Evolutionary conservation across 2,797 vertebrate species (phyloP), one percentile per base, ranked within the genome.

Genomic region (Halcyon leucocephala): DNA sequence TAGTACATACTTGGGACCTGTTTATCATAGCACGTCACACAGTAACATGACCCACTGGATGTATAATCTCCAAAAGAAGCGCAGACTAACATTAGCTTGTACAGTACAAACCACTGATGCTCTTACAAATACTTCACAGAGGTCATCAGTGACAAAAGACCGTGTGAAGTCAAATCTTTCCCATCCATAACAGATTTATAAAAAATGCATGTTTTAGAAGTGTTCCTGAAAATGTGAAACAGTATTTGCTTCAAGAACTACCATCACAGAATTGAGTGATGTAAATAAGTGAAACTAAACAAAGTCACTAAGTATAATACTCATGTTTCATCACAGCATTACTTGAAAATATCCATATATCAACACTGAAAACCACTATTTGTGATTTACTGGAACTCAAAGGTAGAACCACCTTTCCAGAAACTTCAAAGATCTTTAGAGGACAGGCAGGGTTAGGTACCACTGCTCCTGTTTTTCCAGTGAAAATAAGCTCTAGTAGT

Each of bases 81-180:
- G 22, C 25, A 72, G 51, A 18, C 14, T 29, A 72, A 37, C 0
- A 0, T 4, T 1, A n/a, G 20, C 37, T 79, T 72, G 19, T 29
- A 57, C 22, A 54, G 60, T 17, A 39, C 54, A 77, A 82, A 51
- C 12, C 44, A 39, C n/a, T 69, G 19, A 8, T 3, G 35, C 22
- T 37, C 49, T 4, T 7, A 64, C 0, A 2, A 55, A 5, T 10
- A 0, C 1, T 58, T n/a, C 52, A 62, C 54, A 67, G 37, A 90
- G 37, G 19, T 21, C 74, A 92, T 22, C n/a, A 26, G 41, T 7
- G 57, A 78, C 89, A 74, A 57, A 72, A 77, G 29, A 55, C 14
- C 35, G 7, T 21, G 61, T 13, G 21, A 71, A 72, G 37, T 44
- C 61, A 42, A 35, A 39, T 9, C 31, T 17, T 91, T 79, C 39